phyloP scores from a whole-genome alignment of 1,140 invertebrate genomes.

The Tribolium madens region DNA sequence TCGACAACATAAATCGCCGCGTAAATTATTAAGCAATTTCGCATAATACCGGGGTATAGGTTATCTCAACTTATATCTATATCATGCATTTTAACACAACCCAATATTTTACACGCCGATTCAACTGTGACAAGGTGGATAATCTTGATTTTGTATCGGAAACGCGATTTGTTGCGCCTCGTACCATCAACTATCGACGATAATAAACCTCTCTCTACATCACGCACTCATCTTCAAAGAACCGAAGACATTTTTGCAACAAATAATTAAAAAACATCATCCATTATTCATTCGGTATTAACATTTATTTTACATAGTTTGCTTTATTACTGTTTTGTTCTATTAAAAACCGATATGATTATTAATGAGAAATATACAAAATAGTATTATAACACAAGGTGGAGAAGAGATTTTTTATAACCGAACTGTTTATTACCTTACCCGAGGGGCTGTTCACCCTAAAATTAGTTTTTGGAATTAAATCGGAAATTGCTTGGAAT shows the following conservation, averaged over 20 bases:
- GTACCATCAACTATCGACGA: background rate
- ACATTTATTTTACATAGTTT: too few relatives aligned
- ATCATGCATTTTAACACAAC: constrained; percentile 37
- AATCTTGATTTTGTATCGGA: constrained; percentile 39
- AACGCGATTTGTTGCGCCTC: constrained; percentile 30
- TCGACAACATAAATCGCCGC: constrained; percentile 33
- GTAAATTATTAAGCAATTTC: constrained; percentile 43
- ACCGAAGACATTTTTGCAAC: background rate
- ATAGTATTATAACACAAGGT: too few relatives aligned
- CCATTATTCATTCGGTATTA: too few relatives aligned
- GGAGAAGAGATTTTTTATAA: too few relatives aligned
- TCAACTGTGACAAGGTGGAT: constrained; percentile 34
- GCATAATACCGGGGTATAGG: constrained; percentile 38
- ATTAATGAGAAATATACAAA: too few relatives aligned
- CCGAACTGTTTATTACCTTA: too few relatives aligned
- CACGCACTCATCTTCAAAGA: background rate
- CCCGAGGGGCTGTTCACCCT: too few relatives aligned
- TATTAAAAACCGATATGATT: too few relatives aligned
- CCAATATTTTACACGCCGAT: constrained; percentile 32
- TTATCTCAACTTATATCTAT: constrained; percentile 37
- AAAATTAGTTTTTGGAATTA: too few relatives aligned
- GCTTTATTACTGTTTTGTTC: too few relatives aligned
- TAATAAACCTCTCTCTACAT: background rate
- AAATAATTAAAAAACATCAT: too few relatives aligned
- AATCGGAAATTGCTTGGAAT: too few relatives aligned